Conservation (phyloP, 1,140 invertebrate genomes). For the Globodera ellingtonae region DNA sequence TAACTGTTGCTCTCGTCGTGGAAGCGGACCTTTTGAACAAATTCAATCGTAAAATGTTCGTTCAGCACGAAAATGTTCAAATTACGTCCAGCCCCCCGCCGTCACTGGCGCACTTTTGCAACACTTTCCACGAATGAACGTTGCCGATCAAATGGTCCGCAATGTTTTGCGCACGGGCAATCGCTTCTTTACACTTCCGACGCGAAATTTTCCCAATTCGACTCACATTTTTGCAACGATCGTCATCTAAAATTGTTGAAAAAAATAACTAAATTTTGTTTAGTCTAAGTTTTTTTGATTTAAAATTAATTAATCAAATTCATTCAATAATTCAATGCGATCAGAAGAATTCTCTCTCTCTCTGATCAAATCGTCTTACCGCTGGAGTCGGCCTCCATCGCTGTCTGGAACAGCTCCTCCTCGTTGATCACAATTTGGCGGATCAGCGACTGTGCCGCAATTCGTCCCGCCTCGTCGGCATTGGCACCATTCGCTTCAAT, state of each 20-base stretch:
- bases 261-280: no score
- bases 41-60: not conserved
- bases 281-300: no score
- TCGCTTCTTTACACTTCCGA: constrained; percentile 27
- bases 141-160: constrained; percentile 11
- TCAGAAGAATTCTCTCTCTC: not conserved
- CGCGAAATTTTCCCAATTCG: constrained; percentile 25
- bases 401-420: constrained; percentile 22
- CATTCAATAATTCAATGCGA: no score
- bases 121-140: constrained; percentile 20
- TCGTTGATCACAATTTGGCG: constrained; percentile 23
- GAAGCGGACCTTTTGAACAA: constrained; percentile 12
- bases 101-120: constrained; percentile 11
- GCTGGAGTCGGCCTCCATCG: constrained; percentile 18
- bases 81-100: not conserved
- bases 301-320: no score
- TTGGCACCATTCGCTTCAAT: constrained; percentile 12
- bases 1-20: constrained; percentile 34
- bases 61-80: constrained; percentile 2
- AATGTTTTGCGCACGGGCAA: constrained; percentile 12
- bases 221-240: constrained; percentile 14
- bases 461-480: constrained; percentile 5
- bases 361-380: constrained; percentile 10
- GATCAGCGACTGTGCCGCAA: constrained; percentile 22
- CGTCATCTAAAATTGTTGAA: constrained; percentile 8